Conservation (phyloP, 2,797 vertebrate species). For the Acipenser oxyrinchus region DNA sequence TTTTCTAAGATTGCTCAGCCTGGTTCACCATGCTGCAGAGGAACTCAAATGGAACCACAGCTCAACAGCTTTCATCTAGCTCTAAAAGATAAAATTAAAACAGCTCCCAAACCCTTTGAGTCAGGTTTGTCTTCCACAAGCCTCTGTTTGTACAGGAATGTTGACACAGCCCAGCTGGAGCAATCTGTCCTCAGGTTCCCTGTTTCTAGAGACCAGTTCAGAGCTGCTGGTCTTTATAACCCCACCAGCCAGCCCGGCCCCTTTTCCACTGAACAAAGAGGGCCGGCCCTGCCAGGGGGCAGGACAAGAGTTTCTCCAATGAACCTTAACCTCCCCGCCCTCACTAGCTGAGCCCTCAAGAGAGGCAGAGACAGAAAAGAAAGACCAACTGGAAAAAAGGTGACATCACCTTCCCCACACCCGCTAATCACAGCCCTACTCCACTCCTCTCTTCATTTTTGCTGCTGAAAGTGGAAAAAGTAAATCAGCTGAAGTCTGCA, state of each 20-base stretch:
- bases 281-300: slow-evolving; percentile 1
- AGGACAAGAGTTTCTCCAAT: background rate
- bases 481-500: slow-evolving; percentile 19
- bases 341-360: slow-evolving; percentile 2
- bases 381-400: slow-evolving; percentile 7
- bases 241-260: background rate
- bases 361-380: background rate
- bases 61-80: too few relatives aligned
- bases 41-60: too few relatives aligned
- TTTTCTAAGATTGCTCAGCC: too few relatives aligned
- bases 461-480: slow-evolving; percentile 19
- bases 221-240: slow-evolving; percentile 12
- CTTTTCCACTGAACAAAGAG: slow-evolving; percentile 1
- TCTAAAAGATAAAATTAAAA: too few relatives aligned
- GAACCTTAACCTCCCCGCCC: background rate
- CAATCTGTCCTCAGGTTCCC: too few relatives aligned
- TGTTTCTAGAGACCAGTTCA: too few relatives aligned
- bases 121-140: too few relatives aligned
- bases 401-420: slow-evolving; percentile 11
- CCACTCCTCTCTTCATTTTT: slow-evolving; percentile 8
- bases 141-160: too few relatives aligned
- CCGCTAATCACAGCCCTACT: background rate
- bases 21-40: too few relatives aligned
- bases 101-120: too few relatives aligned
- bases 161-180: too few relatives aligned